These are phyloP conservation scores for Aphelocoma californica DNA, from an alignment of 2,797 vertebrate genomes.

Conservation along the genomic window DNA sequence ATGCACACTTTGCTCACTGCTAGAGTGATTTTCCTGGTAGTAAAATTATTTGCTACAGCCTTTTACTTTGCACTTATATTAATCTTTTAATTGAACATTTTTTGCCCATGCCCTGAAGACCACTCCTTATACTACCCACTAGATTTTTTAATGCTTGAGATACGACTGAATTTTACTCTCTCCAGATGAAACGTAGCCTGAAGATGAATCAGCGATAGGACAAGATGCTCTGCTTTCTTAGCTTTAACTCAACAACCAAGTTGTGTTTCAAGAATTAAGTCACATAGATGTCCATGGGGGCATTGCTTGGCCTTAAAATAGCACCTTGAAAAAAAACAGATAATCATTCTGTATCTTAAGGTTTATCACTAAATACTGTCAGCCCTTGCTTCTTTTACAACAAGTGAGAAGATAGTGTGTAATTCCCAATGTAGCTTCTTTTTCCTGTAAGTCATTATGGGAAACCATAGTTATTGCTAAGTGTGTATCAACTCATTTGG, in stretches of 20 bases:
- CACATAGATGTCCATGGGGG: neutral
- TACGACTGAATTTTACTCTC: neutral
- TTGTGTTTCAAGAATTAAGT: neutral
- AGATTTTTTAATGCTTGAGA: neutral
- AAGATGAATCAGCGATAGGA: neutral
- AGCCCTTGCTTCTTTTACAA: neutral
- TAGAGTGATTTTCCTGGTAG: neutral
- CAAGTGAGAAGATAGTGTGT: neutral
- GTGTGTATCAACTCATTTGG: neutral
- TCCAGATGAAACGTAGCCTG: neutral
- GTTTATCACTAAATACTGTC: neutral
- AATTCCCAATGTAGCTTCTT: neutral
- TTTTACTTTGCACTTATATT: neutral
- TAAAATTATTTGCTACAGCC: neutral
- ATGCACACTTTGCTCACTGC: neutral
- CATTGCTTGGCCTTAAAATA: neutral
- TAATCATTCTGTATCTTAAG: neutral
- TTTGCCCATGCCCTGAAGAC: neutral
- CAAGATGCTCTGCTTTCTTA: neutral
- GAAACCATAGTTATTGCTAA: neutral
- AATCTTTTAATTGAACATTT: neutral
- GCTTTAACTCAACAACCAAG: neutral
- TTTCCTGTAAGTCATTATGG: neutral
- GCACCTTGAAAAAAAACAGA: neutral
- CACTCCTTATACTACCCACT: neutral